phyloP scores from a whole-genome alignment of 1,140 invertebrate genomes.

The Hylaeus anthracinus region DNA sequence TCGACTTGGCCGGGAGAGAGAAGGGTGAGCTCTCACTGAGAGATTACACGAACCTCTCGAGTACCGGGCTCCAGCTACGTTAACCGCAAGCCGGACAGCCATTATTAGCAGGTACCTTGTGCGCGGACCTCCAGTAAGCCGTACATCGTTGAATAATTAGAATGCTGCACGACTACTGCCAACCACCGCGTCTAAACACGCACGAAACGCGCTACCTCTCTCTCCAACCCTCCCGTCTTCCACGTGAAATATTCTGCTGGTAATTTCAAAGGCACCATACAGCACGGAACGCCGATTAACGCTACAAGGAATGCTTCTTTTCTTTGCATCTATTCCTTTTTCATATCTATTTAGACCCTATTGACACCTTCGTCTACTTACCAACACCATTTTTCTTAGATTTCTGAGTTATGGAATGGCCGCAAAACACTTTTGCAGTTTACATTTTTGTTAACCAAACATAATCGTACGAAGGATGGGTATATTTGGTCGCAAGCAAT shows the following conservation, averaged over 20 bases:
- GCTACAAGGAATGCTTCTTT: background rate
- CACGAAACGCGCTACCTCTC: constrained; percentile 10
- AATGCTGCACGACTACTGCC: constrained; percentile 57
- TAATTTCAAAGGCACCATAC: constrained; percentile 30
- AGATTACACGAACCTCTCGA: constrained; percentile 76
- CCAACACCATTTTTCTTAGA: too few species aligned
- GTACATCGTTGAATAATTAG: constrained; percentile 72
- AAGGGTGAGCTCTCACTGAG: constrained; percentile 75
- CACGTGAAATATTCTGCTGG: background rate
- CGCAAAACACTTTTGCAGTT: too few species aligned
- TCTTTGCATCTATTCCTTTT: too few species aligned
- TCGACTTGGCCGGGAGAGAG: constrained; percentile 65
- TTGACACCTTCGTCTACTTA: too few species aligned
- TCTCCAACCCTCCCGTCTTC: background rate
- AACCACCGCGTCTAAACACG: constrained; percentile 47
- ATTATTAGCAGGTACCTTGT: constrained; percentile 75
- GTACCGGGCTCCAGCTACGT: constrained; percentile 65
- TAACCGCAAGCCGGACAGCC: constrained; percentile 77
- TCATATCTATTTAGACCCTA: too few species aligned
- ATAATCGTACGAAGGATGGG: too few species aligned
- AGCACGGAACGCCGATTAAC: constrained; percentile 4
- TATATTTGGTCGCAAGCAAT: too few species aligned
- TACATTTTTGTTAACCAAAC: too few species aligned
- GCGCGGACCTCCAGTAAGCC: constrained; percentile 55
- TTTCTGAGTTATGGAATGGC: too few species aligned